Conservation (phyloP, 2,797 vertebrate species). For the Takifugu rubripes region DNA sequence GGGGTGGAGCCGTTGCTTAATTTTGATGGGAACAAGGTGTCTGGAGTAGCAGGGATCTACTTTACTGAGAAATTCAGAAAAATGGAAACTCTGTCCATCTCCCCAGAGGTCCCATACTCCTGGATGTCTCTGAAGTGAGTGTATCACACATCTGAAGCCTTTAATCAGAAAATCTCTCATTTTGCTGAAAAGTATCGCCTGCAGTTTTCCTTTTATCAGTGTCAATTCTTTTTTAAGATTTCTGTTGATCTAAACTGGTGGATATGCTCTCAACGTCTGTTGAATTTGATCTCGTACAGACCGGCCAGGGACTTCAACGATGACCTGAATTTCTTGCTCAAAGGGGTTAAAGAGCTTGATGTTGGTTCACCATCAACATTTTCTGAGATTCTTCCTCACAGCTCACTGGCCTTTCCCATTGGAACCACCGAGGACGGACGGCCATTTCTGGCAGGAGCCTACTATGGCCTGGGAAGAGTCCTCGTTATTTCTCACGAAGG, state of each 20-base stretch:
- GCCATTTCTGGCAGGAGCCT: slow-evolving; percentile 76
- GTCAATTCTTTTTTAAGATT: no score
- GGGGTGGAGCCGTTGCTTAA: slow-evolving; percentile 37
- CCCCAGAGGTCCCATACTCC: slow-evolving; percentile 72
- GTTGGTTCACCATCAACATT: slow-evolving; percentile 21
- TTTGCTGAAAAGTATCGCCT: no score
- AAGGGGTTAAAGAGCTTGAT: slow-evolving; percentile 73
- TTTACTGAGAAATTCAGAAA: slow-evolving; percentile 62
- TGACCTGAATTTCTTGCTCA: slow-evolving; percentile 74
- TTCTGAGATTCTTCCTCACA: slow-evolving; percentile 79
- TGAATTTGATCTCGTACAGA: slow-evolving; percentile 39
- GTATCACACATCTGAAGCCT: neutral
- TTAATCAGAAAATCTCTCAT: neutral
- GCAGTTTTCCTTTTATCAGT: no score
- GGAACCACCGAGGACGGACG: slow-evolving; percentile 45
- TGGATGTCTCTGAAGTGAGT: slow-evolving; percentile 75
- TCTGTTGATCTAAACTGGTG: no score
- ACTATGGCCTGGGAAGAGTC: slow-evolving; percentile 77
- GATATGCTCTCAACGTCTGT: no score
- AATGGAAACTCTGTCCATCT: slow-evolving; percentile 57
- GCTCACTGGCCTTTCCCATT: slow-evolving; percentile 79
- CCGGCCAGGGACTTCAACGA: slow-evolving; percentile 64
- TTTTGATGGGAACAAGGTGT: slow-evolving; percentile 80
- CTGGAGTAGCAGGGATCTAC: slow-evolving; percentile 79
- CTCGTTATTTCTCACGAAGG: slow-evolving; percentile 76